These are phyloP conservation scores for Micrasema minimum DNA, from an alignment of 1,140 invertebrate genomes.

Conservation along the genomic window DNA sequence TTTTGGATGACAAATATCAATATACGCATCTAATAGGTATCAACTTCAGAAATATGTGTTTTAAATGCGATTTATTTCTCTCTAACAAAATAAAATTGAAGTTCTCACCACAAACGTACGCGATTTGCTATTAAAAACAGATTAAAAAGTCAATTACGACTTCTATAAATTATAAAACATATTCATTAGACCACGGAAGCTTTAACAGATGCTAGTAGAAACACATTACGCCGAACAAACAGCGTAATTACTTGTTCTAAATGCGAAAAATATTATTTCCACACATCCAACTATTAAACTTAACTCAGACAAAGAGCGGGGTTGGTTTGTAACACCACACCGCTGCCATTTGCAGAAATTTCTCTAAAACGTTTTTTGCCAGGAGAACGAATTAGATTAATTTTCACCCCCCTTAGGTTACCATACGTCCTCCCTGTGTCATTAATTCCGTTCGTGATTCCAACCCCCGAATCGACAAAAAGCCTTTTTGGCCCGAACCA, in stretches of 20 bases:
- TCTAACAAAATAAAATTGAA: no score
- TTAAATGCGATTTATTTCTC: no score
- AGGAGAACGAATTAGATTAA: constrained; percentile 36
- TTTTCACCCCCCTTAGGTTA: constrained; percentile 37
- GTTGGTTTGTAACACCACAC: neutral
- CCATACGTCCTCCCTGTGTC: constrained; percentile 34
- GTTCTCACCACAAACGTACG: no score
- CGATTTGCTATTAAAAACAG: no score
- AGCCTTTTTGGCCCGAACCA: constrained; percentile 17
- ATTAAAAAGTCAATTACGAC: no score
- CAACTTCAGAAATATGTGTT: no score
- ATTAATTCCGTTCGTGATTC: constrained; percentile 40
- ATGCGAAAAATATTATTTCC: constrained; percentile 21
- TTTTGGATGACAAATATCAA: no score
- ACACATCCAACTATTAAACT: constrained; percentile 14
- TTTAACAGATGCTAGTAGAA: constrained; percentile 7
- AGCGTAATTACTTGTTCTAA: constrained; percentile 17
- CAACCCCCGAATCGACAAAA: constrained; percentile 35
- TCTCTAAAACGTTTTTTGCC: constrained; percentile 31
- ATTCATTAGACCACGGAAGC: constrained; percentile 1
- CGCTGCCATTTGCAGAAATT: constrained; percentile 28
- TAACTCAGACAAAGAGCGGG: constrained; percentile 19
- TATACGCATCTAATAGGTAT: no score
- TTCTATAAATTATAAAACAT: no score
- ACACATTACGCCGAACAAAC: constrained; percentile 13